These are phyloP conservation scores for Clarias gariepinus DNA, from an alignment of 2,113 vertebrate genomes.

Conservation along the genomic window DNA sequence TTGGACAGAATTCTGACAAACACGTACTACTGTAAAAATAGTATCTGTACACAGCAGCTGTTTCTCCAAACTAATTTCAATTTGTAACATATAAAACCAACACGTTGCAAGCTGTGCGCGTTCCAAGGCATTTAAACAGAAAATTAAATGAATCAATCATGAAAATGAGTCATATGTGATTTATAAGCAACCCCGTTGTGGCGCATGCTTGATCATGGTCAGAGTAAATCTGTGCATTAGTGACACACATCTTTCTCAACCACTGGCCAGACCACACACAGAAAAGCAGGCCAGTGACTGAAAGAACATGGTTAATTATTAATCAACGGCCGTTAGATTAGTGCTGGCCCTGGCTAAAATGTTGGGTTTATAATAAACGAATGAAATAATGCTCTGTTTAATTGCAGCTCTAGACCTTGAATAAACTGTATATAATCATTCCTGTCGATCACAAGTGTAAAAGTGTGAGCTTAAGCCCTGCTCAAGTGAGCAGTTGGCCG, in stretches of 20 bases:
- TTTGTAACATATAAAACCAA: background rate
- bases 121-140: background rate
- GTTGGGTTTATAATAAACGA: background rate
- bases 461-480: background rate
- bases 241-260: background rate
- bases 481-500: slow-evolving; percentile 8
- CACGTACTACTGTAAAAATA: background rate
- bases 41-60: background rate
- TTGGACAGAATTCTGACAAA: background rate
- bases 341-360: background rate
- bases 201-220: background rate
- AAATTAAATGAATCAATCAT: background rate
- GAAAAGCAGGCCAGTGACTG: slow-evolving; percentile 19
- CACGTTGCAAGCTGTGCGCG: background rate
- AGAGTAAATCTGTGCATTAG: background rate
- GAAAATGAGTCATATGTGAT: background rate
- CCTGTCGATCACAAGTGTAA: background rate
- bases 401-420: background rate
- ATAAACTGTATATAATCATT: background rate
- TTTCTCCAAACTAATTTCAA: background rate
- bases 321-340: background rate
- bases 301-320: slow-evolving; percentile 42
- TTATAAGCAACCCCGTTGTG: background rate
- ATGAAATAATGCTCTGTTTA: background rate
- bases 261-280: slow-evolving; percentile 24